These are phyloP conservation scores for Lacerta agilis DNA, from an alignment of 2,797 vertebrate genomes.

Conservation along the genomic window DNA sequence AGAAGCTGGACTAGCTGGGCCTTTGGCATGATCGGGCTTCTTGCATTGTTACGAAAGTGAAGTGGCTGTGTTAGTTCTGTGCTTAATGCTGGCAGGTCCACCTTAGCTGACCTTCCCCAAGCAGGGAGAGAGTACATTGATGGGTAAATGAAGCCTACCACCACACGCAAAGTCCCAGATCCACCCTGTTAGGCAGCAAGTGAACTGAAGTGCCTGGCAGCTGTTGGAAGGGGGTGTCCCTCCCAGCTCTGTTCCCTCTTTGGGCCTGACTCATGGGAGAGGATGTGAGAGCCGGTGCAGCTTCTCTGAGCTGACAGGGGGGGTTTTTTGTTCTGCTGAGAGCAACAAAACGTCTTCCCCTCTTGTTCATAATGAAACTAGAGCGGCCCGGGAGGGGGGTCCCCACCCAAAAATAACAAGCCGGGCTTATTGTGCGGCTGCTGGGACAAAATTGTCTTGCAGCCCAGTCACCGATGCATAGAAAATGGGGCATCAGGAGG, in stretches of 20 bases:
- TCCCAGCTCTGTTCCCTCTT: not conserved
- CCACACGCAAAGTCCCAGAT: too few species aligned
- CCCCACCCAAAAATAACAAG: not conserved
- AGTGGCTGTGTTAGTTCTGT: too few species aligned
- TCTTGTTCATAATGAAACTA: slow-evolving; percentile 61
- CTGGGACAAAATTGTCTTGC: not conserved
- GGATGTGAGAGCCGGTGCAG: not conserved
- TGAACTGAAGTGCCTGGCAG: not conserved
- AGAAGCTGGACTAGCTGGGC: too few species aligned
- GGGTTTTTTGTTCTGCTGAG: slow-evolving; percentile 35
- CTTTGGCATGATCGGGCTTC: too few species aligned
- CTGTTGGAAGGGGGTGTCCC: not conserved
- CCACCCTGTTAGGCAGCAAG: too few species aligned
- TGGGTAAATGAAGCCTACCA: too few species aligned
- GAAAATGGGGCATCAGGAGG: not conserved
- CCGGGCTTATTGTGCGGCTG: not conserved
- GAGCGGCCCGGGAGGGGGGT: accelerated
- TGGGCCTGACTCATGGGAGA: not conserved
- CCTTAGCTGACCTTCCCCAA: not conserved
- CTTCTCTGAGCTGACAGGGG: slow-evolving; percentile 20
- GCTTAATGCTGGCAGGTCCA: not conserved
- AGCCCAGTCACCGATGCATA: not conserved
- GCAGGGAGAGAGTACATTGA: too few species aligned
- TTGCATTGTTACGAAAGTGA: too few species aligned
- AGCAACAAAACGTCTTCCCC: accelerated